These are phyloP conservation scores for Drosophila ochracea DNA, from an alignment of 2,888 invertebrate genomes.

Conservation along the genomic window DNA sequence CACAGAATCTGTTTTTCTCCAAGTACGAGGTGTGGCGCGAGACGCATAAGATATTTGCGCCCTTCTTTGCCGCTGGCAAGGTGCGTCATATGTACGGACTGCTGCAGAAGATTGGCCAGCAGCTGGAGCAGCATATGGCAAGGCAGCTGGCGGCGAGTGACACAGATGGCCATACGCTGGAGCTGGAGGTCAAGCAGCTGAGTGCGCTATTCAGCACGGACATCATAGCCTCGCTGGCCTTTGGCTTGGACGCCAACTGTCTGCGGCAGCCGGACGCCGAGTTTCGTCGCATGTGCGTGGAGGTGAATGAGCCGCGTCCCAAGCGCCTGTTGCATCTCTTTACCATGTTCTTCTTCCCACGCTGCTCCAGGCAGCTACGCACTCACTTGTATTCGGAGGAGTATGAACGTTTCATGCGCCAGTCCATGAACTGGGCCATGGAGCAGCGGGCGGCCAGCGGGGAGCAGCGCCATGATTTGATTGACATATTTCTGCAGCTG, in stretches of 20 bases:
- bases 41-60: constrained; percentile 84
- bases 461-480: constrained; percentile 85
- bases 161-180: constrained; percentile 22
- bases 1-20: constrained; percentile 84
- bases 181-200: constrained; percentile 77
- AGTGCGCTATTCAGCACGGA: constrained; percentile 84
- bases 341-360: constrained; percentile 84
- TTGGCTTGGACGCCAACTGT: constrained; percentile 85
- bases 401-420: constrained; percentile 83
- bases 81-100: constrained; percentile 82
- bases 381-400: constrained; percentile 76
- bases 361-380: constrained; percentile 71
- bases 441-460: constrained; percentile 83
- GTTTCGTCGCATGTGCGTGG: constrained; percentile 84
- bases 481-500: constrained; percentile 86
- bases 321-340: constrained; percentile 82
- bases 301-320: constrained; percentile 82
- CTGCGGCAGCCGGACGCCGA: constrained; percentile 84
- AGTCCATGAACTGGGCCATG: constrained; percentile 84
- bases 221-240: constrained; percentile 85
- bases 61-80: constrained; percentile 84
- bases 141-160: constrained; percentile 27
- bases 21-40: constrained; percentile 85
- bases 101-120: constrained; percentile 76
- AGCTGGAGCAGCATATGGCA: constrained; percentile 73